Conservation (phyloP, 2,888 invertebrate species). For the Brenthis hecate region DNA sequence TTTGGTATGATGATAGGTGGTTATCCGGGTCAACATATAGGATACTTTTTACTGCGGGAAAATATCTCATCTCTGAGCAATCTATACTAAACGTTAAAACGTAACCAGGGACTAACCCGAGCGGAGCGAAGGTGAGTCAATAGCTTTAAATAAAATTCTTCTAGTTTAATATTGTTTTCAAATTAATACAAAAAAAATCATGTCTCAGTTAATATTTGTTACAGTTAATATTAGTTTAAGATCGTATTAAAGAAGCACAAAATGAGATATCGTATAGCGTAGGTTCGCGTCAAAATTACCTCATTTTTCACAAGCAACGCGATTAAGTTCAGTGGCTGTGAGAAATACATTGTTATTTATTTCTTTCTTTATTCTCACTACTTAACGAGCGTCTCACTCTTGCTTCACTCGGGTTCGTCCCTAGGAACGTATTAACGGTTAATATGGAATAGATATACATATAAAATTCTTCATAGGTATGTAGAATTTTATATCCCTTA, state of each 20-base stretch:
- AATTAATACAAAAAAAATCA: neutral
- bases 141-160: neutral
- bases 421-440: neutral
- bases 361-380: conserved; percentile 3
- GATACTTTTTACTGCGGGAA: no score
- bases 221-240: neutral
- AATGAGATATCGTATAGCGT: conserved; percentile 10
- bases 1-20: no score
- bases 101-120: no score
- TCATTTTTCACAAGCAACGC: conserved; percentile 16
- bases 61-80: no score
- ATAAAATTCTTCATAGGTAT: no score
- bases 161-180: neutral
- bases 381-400: neutral
- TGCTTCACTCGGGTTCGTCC: neutral
- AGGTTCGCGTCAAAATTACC: conserved; percentile 13
- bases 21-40: no score
- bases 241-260: conserved; percentile 8
- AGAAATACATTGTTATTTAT: conserved; percentile 16
- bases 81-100: no score
- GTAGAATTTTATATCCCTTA: no score
- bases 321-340: conserved; percentile 13
- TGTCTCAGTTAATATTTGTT: neutral
- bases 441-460: no score
- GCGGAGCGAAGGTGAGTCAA: no score